Evolutionary conservation across 2,113 vertebrate genomes (phyloP).

Genomic region (Ploceus nigricollis): DNA sequence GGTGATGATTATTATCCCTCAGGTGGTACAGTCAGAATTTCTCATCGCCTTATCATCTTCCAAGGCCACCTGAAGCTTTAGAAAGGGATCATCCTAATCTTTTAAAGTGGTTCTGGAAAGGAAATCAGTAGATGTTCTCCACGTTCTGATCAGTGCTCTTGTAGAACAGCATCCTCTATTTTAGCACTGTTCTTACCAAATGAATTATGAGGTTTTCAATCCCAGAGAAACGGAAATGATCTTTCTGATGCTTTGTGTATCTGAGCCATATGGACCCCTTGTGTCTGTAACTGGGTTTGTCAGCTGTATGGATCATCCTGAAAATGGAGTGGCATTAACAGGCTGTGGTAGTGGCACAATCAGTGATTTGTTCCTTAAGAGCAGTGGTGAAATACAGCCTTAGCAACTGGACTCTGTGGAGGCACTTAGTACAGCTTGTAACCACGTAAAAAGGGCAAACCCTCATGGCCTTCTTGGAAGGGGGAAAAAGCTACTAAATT

Average conservation of each 20-base stretch:
- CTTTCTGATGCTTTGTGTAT: background rate
- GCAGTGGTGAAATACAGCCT: background rate
- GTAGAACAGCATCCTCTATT: background rate
- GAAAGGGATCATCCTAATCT: background rate
- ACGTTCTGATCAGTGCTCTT: background rate
- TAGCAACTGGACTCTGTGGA: background rate
- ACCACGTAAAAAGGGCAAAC: background rate
- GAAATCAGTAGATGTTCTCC: background rate
- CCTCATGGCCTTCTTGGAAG: background rate
- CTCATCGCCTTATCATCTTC: background rate
- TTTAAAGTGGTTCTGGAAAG: background rate
- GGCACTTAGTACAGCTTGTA: background rate
- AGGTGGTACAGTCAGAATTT: background rate
- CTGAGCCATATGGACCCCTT: background rate
- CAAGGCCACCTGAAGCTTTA: background rate
- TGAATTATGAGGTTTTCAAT: background rate
- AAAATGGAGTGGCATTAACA: background rate
- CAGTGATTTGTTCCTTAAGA: background rate
- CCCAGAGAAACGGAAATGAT: background rate
- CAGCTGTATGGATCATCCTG: background rate
- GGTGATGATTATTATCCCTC: background rate
- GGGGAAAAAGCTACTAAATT: background rate
- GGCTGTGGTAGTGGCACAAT: background rate
- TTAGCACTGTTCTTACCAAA: background rate
- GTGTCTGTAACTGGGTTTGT: background rate